Evolutionary conservation across 2,888 invertebrate genomes (phyloP).

Genomic region (Hyalella azteca): DNA sequence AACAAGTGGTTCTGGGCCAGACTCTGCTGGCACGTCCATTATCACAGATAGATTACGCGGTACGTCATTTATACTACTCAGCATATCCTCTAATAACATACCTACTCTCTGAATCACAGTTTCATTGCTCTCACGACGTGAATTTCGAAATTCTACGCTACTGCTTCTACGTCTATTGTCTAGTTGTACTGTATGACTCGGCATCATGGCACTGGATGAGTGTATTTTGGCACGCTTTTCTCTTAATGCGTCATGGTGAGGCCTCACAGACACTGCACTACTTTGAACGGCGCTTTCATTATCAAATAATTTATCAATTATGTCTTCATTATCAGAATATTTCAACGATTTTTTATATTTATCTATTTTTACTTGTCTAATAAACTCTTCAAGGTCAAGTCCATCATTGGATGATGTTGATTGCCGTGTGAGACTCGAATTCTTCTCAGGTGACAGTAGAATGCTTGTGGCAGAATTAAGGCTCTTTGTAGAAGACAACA

Average conservation of each 20-base stretch:
- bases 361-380: neutral
- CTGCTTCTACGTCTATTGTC: neutral
- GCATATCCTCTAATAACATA: neutral
- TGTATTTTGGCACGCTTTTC: neutral
- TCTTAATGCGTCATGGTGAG: too few relatives aligned
- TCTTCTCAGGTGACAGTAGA: neutral
- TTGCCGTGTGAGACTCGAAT: neutral
- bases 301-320: too few relatives aligned
- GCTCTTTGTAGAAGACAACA: constrained; percentile 54
- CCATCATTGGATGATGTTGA: neutral
- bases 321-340: too few relatives aligned
- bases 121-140: neutral
- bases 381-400: neutral
- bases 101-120: constrained; percentile 4
- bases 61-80: neutral
- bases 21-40: too few relatives aligned
- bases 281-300: too few relatives aligned
- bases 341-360: neutral
- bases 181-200: neutral
- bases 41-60: too few relatives aligned
- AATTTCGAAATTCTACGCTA: too few relatives aligned
- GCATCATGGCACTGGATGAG: neutral
- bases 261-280: too few relatives aligned
- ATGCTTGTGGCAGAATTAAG: neutral
- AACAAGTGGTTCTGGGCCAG: too few relatives aligned